Percentiles rank a stretch among this genome's conserved stretches.
phyloP scores from a whole-genome alignment of 2,797 vertebrate genomes.

The Anableps anableps region DNA sequence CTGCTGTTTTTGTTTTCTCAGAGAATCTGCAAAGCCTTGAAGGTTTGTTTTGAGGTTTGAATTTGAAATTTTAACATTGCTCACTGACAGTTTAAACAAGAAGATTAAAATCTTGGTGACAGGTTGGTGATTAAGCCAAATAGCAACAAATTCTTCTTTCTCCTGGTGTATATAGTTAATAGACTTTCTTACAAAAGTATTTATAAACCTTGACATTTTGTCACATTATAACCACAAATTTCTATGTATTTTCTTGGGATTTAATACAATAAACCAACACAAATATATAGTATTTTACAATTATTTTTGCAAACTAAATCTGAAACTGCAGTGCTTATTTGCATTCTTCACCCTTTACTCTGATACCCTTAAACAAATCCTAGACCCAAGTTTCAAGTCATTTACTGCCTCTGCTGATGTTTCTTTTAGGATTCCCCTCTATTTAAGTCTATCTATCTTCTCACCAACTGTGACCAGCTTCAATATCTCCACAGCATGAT shows the following conservation, averaged over 20 bases:
- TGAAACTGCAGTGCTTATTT: too few species aligned
- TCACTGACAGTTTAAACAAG: background rate
- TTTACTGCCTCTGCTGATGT: too few species aligned
- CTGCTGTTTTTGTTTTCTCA: conserved; percentile 14
- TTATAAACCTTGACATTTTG: background rate
- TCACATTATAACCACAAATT: background rate
- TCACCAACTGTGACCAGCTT: too few species aligned
- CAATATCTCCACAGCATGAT: too few species aligned
- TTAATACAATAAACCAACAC: background rate
- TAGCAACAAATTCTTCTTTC: background rate
- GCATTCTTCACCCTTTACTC: too few species aligned
- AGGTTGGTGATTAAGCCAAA: background rate
- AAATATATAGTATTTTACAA: background rate
- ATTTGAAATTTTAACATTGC: conserved; percentile 3
- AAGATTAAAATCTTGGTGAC: too few species aligned
- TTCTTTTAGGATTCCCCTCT: too few species aligned
- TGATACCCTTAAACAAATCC: too few species aligned
- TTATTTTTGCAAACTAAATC: too few species aligned
- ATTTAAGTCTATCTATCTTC: too few species aligned
- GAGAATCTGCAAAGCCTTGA: background rate
- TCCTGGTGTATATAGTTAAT: background rate
- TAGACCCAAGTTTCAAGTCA: too few species aligned
- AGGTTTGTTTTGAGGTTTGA: background rate
- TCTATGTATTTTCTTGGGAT: background rate
- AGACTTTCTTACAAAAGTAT: background rate